Evolutionary conservation across 2,888 invertebrate species (phyloP).

Genomic region (Creontiades dilutus): DNA sequence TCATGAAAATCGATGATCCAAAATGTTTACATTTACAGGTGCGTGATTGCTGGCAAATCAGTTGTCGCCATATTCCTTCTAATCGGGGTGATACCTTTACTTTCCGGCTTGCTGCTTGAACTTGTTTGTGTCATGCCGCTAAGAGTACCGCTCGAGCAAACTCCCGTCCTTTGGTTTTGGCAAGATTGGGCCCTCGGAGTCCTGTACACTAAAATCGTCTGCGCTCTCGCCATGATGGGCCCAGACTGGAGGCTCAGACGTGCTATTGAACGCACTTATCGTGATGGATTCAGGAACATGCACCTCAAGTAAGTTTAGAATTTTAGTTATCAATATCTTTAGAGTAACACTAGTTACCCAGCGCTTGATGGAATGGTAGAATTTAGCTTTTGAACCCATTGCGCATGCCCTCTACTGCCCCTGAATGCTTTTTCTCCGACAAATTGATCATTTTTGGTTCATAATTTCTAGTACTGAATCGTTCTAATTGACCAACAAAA

Average conservation of each 20-base stretch:
- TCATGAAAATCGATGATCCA: no score
- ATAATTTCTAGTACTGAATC: no score
- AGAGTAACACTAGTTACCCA: no score
- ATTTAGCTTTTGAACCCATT: no score
- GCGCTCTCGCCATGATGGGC: constrained; percentile 98
- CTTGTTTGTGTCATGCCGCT: constrained; percentile 94
- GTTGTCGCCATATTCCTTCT: constrained; percentile 82
- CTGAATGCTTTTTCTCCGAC: no score
- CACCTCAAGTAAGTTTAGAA: constrained; percentile 44
- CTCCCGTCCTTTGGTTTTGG: constrained; percentile 92
- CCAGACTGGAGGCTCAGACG: constrained; percentile 96
- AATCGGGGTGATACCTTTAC: constrained; percentile 92
- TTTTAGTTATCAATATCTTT: no score
- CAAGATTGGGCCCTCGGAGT: constrained; percentile 98
- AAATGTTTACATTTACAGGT: constrained; percentile 38
- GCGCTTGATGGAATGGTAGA: no score
- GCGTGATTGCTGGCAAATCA: constrained; percentile 70
- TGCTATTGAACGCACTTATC: constrained; percentile 94
- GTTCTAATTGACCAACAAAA: no score
- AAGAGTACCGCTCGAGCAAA: constrained; percentile 93
- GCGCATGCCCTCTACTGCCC: no score
- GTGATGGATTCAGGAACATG: constrained; percentile 86
- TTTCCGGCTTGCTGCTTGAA: constrained; percentile 95
- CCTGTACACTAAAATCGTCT: constrained; percentile 97
- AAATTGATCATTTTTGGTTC: no score